These are phyloP conservation scores for Philotrypesis tridentata DNA, from an alignment of 1,140 invertebrate species.

Conservation along the genomic window DNA sequence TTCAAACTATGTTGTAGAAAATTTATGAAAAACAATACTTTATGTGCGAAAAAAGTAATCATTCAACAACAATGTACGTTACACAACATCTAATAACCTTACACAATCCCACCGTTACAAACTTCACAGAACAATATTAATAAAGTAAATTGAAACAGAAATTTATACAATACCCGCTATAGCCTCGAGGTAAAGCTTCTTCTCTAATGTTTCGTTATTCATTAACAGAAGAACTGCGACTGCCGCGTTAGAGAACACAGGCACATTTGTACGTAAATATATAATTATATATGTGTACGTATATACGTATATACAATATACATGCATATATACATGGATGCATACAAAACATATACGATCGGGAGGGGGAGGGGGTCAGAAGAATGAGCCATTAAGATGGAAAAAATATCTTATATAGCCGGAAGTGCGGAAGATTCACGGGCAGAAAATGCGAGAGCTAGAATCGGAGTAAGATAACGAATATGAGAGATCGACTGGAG, in stretches of 20 bases:
- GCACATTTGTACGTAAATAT: too few species aligned
- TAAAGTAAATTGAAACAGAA: not conserved
- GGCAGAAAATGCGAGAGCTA: not conserved
- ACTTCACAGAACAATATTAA: not conserved
- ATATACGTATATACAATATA: too few species aligned
- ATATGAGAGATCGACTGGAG: not conserved
- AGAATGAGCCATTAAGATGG: conserved; percentile 13
- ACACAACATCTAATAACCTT: too few species aligned
- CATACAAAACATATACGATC: too few species aligned
- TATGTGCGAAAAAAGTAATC: too few species aligned
- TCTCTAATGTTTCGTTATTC: not conserved
- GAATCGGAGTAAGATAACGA: conserved; percentile 9
- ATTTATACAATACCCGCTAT: not conserved
- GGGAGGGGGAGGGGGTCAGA: not conserved
- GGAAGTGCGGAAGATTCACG: not conserved
- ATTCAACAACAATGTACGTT: too few species aligned
- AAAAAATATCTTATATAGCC: not conserved
- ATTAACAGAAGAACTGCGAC: too few species aligned
- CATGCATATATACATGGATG: too few species aligned
- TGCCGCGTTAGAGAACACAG: too few species aligned
- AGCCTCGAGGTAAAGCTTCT: not conserved
- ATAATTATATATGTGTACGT: too few species aligned
- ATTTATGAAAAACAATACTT: too few species aligned
- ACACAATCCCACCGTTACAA: not conserved
- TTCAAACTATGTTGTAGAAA: too few species aligned